Conservation (phyloP, 2,797 vertebrate genomes). For the Artibeus lituratus region DNA sequence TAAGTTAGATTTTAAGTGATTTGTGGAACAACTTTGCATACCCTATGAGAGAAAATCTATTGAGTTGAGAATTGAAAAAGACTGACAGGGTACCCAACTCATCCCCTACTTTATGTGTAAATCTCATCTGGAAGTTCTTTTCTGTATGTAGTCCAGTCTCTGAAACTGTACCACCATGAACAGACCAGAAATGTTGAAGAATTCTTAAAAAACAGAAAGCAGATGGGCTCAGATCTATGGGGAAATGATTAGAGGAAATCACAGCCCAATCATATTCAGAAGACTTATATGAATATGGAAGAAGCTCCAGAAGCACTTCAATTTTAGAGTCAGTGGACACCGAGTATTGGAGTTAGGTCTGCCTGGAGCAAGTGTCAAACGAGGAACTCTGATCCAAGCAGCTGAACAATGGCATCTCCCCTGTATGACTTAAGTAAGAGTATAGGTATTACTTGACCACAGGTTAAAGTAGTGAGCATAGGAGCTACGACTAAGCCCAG, state of each 20-base stretch:
- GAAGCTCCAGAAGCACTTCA: neutral
- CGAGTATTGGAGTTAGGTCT: neutral
- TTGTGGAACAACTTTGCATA: neutral
- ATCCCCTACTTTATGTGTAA: neutral
- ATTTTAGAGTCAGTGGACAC: neutral
- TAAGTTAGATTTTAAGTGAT: slow-evolving; percentile 14
- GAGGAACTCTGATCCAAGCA: neutral
- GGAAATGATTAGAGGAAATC: slow-evolving; percentile 17
- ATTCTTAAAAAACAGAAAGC: slow-evolving; percentile 13
- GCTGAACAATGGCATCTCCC: neutral
- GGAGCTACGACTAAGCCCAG: neutral
- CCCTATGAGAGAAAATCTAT: neutral
- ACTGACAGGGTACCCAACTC: neutral
- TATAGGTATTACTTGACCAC: neutral
- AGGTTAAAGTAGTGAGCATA: neutral
- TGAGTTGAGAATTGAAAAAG: neutral
- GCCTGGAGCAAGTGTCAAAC: neutral
- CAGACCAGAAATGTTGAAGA: neutral
- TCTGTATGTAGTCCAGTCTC: neutral
- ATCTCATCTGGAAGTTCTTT: neutral
- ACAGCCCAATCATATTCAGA: neutral
- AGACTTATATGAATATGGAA: neutral
- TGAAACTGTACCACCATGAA: neutral
- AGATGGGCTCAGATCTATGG: neutral
- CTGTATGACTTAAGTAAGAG: neutral